Conservation (phyloP, 2,797 vertebrate genomes). For the Sebastes nivosus region DNA sequence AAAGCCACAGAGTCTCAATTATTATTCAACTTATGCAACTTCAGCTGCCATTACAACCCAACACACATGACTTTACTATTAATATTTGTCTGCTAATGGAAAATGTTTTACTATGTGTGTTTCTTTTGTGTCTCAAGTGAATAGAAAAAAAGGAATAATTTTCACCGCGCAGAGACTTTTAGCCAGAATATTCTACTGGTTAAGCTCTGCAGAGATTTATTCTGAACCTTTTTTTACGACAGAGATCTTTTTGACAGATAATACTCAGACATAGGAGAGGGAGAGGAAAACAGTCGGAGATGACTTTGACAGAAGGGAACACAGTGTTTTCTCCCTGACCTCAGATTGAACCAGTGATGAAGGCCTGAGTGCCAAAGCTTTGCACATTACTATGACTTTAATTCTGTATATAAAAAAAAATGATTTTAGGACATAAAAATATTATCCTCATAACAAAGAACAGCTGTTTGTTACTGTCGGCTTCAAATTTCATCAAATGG, state of each 20-base stretch:
- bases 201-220: neutral
- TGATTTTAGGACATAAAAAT: neutral
- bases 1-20: neutral
- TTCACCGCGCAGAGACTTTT: neutral
- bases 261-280: neutral
- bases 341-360: slow-evolving; percentile 42
- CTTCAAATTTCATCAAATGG: neutral
- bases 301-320: slow-evolving; percentile 49
- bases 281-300: neutral
- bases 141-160: neutral
- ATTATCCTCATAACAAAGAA: neutral
- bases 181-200: neutral
- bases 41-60: neutral
- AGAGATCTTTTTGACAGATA: slow-evolving; percentile 10
- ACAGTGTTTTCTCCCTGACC: slow-evolving; percentile 40
- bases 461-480: neutral
- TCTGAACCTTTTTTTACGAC: neutral
- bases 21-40: neutral
- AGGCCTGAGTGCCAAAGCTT: neutral
- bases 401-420: neutral
- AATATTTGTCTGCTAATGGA: neutral
- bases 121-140: neutral
- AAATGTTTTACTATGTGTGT: neutral
- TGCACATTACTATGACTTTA: neutral
- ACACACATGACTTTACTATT: neutral